A percentile compares a stretch with the other conserved stretches of the same genome.
Evolutionary conservation across 2,113 vertebrate species (phyloP).

Genomic region (Cololabis saira): DNA sequence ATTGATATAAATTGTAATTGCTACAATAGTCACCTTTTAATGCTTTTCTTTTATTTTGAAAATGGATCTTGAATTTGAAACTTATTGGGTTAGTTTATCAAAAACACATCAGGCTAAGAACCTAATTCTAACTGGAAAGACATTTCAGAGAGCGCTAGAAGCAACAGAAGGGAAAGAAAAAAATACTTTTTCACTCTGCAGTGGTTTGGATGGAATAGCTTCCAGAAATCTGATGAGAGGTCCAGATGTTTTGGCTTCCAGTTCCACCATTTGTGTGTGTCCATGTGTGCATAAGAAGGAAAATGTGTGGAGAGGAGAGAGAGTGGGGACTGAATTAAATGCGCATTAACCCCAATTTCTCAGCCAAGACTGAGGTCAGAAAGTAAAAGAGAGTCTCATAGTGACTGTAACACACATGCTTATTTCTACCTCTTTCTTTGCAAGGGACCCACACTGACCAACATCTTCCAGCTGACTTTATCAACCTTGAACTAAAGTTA

Average conservation of each 20-base stretch:
- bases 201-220: background rate
- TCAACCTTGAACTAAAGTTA: no score
- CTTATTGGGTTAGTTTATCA: no score
- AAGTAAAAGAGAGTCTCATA: constrained; percentile 4
- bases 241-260: constrained; percentile 70
- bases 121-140: background rate
- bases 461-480: no score
- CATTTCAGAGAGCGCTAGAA: background rate
- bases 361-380: constrained; percentile 24
- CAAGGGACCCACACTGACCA: no score
- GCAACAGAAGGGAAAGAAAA: background rate
- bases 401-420: background rate
- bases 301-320: constrained; percentile 1
- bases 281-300: background rate
- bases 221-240: constrained; percentile 57
- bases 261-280: constrained; percentile 15
- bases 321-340: constrained; percentile 25
- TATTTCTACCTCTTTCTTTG: no score
- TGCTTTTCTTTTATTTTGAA: no score
- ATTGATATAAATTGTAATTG: no score
- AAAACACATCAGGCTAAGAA: background rate
- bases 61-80: no score
- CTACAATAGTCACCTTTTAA: no score
- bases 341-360: constrained; percentile 33
- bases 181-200: background rate